Percentiles rank a stretch among this genome's conserved stretches.
Conservation (phyloP, 2,113 vertebrate genomes). For the Tauraco erythrolophus region DNA sequence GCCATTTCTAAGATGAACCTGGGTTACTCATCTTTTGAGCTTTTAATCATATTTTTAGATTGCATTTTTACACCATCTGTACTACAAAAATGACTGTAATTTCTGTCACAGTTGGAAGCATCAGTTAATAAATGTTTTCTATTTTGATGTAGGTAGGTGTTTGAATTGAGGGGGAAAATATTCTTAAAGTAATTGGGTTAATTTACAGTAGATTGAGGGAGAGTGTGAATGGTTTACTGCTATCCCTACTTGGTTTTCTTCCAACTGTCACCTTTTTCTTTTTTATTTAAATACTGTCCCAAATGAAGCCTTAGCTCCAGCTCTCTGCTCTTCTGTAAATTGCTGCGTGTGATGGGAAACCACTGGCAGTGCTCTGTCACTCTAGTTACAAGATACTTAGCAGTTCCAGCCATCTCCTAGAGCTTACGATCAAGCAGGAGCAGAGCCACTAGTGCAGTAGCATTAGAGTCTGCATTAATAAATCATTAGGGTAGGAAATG, state of each 20-base stretch:
- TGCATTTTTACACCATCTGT: constrained; percentile 83
- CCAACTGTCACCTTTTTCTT: background rate
- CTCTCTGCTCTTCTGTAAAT: background rate
- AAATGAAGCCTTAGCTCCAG: background rate
- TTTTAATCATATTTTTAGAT: constrained; percentile 84
- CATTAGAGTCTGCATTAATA: background rate
- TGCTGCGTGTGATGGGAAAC: background rate
- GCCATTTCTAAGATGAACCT: constrained; percentile 73
- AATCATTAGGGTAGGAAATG: background rate
- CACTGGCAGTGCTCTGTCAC: background rate
- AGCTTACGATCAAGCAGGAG: background rate
- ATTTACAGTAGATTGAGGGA: constrained; percentile 13
- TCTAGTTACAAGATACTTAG: background rate
- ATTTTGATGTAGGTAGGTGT: constrained; percentile 69
- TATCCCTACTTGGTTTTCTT: background rate
- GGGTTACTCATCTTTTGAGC: constrained; percentile 77
- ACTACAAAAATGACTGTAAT: constrained; percentile 83
- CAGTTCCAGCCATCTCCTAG: background rate
- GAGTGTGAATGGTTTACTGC: background rate
- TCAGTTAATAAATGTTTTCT: constrained; percentile 81
- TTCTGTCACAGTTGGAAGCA: constrained; percentile 85
- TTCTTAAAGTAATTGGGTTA: constrained; percentile 45
- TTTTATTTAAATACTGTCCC: background rate
- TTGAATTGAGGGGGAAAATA: constrained; percentile 52
- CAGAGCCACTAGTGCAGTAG: background rate